These are phyloP conservation scores for Xiphophorus hellerii DNA, from an alignment of 2,113 vertebrate species.

Conservation along the genomic window DNA sequence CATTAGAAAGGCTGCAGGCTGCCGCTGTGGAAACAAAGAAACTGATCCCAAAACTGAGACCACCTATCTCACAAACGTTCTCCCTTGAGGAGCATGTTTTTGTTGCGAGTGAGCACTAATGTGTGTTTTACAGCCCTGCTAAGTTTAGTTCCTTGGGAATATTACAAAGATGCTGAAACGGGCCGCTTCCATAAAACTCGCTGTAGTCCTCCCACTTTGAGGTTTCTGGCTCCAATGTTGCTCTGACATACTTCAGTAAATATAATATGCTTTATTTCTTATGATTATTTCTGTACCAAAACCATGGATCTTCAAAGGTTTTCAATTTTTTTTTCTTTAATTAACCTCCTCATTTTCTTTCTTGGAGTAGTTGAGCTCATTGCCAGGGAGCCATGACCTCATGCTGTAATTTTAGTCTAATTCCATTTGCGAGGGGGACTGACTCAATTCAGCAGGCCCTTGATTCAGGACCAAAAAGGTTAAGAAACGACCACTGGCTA, in stretches of 20 bases:
- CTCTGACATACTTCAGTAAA: slow-evolving; percentile 66
- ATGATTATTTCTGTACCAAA: slow-evolving; percentile 70
- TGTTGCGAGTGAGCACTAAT: slow-evolving; percentile 33
- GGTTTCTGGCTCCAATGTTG: slow-evolving; percentile 64
- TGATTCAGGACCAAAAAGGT: slow-evolving; percentile 68
- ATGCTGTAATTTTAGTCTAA: slow-evolving; percentile 74
- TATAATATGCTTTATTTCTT: slow-evolving; percentile 69
- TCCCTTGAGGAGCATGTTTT: slow-evolving; percentile 5
- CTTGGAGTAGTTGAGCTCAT: slow-evolving; percentile 54
- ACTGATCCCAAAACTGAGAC: slow-evolving; percentile 26
- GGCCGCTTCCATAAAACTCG: slow-evolving; percentile 70
- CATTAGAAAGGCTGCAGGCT: slow-evolving; percentile 40
- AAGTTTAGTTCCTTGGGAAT: slow-evolving; percentile 74
- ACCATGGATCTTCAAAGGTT: slow-evolving; percentile 65
- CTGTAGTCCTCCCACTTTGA: slow-evolving; percentile 69
- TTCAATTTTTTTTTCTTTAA: slow-evolving; percentile 33
- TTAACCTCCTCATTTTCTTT: slow-evolving; percentile 22
- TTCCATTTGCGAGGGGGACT: slow-evolving; percentile 59
- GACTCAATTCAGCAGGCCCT: slow-evolving; percentile 48
- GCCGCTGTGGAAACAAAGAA: slow-evolving; percentile 46
- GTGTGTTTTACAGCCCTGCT: slow-evolving; percentile 59
- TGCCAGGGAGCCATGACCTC: slow-evolving; percentile 73
- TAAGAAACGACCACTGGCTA: slow-evolving; percentile 67
- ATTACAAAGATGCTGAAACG: slow-evolving; percentile 65
- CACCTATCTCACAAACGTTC: slow-evolving; percentile 31